A percentile compares a stretch with the other conserved stretches of the same genome.
These are phyloP conservation scores for Gonioctena quinquepunctata DNA, from an alignment of 1,140 invertebrate genomes.

Conservation along the genomic window DNA sequence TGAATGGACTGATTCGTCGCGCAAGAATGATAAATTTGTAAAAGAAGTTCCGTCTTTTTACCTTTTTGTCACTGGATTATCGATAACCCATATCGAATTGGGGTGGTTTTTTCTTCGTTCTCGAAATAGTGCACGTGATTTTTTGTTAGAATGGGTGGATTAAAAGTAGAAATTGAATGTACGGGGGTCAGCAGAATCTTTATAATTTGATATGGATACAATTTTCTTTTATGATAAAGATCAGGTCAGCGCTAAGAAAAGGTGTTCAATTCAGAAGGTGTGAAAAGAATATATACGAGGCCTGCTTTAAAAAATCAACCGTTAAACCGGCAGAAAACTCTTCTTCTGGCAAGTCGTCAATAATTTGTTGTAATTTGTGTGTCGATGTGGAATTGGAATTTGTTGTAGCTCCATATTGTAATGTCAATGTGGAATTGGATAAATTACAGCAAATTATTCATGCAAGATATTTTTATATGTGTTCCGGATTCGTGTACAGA, in stretches of 20 bases:
- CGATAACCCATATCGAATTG: neutral
- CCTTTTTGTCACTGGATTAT: slow-evolving; percentile 14
- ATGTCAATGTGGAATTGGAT: no score
- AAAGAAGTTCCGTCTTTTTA: slow-evolving; percentile 6
- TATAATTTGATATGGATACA: neutral
- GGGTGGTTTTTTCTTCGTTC: neutral
- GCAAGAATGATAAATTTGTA: slow-evolving; percentile 26
- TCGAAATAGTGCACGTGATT: neutral
- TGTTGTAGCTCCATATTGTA: no score
- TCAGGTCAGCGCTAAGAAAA: neutral
- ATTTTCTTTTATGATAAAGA: neutral
- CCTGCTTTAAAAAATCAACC: no score
- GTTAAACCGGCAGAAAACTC: no score
- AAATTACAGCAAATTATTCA: no score
- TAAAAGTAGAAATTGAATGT: neutral
- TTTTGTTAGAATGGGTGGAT: slow-evolving; percentile 2
- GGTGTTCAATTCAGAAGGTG: neutral
- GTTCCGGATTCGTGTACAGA: no score
- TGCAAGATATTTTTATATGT: no score
- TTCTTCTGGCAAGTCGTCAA: no score
- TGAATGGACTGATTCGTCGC: slow-evolving; percentile 24
- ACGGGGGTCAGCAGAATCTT: neutral
- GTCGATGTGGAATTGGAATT: no score
- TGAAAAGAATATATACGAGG: neutral
- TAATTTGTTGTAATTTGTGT: no score